phyloP scores from a whole-genome alignment of 2,113 vertebrate genomes.

The Zapornia atra region DNA sequence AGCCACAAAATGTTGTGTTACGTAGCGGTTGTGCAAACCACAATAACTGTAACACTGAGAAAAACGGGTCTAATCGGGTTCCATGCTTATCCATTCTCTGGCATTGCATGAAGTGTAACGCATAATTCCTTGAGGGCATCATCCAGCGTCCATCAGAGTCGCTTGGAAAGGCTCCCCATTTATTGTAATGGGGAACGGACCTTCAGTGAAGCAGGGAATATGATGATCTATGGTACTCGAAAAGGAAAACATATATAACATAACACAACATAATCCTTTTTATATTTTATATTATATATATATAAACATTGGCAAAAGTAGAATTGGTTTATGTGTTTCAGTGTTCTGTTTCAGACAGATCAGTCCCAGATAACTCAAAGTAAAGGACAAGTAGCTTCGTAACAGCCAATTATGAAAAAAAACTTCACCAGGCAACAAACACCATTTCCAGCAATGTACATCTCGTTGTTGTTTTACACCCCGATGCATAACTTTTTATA shows the following conservation, averaged over 20 bases:
- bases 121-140: background rate
- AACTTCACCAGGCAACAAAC: background rate
- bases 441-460: background rate
- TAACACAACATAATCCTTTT: no score
- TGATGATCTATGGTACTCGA: background rate
- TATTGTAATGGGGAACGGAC: background rate
- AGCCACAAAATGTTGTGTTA: background rate
- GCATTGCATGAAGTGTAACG: background rate
- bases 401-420: background rate
- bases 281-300: no score
- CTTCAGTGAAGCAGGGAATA: background rate
- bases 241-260: background rate
- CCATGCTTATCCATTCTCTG: background rate
- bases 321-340: background rate
- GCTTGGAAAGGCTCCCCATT: background rate
- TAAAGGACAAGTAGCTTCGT: fast-evolving
- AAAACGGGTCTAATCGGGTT: background rate
- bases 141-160: background rate
- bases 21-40: background rate
- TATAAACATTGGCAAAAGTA: background rate
- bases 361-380: background rate
- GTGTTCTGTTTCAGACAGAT: background rate
- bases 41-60: background rate
- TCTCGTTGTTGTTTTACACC: background rate
- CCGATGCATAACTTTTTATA: background rate